phyloP scores from a whole-genome alignment of 2,888 invertebrate genomes.

The Ariolimax columbianus region DNA sequence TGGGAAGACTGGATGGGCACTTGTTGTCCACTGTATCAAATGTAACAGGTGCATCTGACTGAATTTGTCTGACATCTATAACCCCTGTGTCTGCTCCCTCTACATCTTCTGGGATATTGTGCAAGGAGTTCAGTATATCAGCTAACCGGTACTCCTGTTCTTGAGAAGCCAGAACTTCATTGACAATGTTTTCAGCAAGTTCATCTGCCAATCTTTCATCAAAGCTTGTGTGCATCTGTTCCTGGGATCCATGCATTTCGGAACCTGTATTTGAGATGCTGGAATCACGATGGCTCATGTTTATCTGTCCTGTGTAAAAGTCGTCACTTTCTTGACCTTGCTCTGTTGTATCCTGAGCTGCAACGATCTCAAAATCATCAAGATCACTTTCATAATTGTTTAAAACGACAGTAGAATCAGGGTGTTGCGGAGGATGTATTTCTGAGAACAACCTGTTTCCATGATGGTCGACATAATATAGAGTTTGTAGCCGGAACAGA shows the following conservation, averaged over 20 bases:
- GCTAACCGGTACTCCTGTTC: slow-evolving; percentile 7
- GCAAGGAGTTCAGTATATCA: neutral
- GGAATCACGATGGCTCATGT: neutral
- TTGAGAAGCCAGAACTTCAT: slow-evolving; percentile 51
- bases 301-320: neutral
- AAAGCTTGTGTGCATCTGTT: slow-evolving; percentile 33
- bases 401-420: neutral
- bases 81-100: neutral
- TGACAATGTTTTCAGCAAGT: slow-evolving; percentile 53
- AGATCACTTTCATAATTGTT: neutral
- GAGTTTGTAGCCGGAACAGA: slow-evolving; percentile 40
- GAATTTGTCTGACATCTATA: neutral
- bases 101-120: neutral
- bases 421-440: neutral
- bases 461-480: slow-evolving; percentile 44
- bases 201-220: slow-evolving; percentile 48
- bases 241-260: neutral
- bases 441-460: slow-evolving; percentile 27
- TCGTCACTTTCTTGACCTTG: neutral
- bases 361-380: neutral
- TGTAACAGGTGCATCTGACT: neutral
- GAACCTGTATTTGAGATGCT: neutral
- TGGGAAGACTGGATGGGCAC: neutral
- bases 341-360: neutral
- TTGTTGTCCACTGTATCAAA: neutral